Evolutionary conservation across 2,113 vertebrate genomes (phyloP).

Genomic region (Pycnonotus jocosus): DNA sequence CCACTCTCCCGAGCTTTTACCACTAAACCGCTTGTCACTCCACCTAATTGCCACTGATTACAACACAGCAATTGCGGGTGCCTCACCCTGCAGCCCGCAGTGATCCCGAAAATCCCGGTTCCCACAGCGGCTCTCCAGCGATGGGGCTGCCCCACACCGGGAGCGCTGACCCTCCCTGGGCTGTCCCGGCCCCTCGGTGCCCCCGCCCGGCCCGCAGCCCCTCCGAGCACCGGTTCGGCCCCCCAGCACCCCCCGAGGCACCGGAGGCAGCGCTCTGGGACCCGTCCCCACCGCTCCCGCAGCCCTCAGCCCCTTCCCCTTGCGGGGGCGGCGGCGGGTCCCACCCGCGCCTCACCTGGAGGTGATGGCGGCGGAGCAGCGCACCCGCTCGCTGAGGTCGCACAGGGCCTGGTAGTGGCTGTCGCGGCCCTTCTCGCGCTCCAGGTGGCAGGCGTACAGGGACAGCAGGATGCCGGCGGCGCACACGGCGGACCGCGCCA

Average conservation of each 20-base stretch:
- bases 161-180: neutral
- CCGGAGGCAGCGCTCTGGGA: neutral
- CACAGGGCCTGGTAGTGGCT: constrained; percentile 84
- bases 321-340: neutral
- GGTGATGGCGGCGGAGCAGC: constrained; percentile 92
- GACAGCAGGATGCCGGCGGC: constrained; percentile 88
- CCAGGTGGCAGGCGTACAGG: constrained; percentile 92
- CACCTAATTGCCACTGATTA: neutral
- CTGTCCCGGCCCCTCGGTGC: neutral
- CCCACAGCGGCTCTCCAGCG: neutral
- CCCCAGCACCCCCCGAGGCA: no score
- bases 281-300: neutral
- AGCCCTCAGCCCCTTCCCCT: neutral
- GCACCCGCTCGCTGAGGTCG: constrained; percentile 89
- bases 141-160: neutral
- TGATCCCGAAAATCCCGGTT: neutral
- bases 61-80: neutral
- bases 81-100: neutral
- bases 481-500: constrained; percentile 89
- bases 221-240: neutral
- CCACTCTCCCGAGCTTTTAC: neutral
- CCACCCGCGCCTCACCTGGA: constrained; percentile 84
- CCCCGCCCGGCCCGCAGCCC: neutral
- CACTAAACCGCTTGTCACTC: neutral
- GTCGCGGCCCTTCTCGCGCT: constrained; percentile 86